These are phyloP conservation scores for Vulpes ferrilata DNA, from an alignment of 2,113 vertebrate genomes.

Conservation along the genomic window DNA sequence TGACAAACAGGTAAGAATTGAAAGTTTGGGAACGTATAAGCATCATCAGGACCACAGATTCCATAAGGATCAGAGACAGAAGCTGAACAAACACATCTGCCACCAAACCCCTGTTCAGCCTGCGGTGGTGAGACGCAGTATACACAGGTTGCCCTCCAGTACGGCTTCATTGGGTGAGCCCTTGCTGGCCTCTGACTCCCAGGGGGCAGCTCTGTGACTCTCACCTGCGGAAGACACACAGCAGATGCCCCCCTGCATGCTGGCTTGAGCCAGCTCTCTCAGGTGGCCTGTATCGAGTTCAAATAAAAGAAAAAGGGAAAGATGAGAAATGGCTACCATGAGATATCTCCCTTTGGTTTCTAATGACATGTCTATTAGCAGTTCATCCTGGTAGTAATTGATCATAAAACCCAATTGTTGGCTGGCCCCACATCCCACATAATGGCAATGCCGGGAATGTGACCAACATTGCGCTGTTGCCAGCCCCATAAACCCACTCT, in stretches of 20 bases:
- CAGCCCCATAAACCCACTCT: constrained; percentile 32
- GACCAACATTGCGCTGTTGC: not conserved
- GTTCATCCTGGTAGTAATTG: constrained; percentile 22
- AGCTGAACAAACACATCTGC: not conserved
- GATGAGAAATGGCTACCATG: not conserved
- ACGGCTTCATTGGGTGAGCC: accelerated
- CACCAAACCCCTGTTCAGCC: accelerated
- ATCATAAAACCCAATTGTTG: constrained; percentile 70
- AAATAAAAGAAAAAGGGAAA: not conserved
- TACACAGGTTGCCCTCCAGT: accelerated
- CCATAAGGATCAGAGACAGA: not conserved
- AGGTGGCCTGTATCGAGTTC: not conserved
- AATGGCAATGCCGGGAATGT: not conserved
- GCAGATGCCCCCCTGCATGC: accelerated
- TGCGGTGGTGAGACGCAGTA: accelerated
- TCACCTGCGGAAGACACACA: not conserved
- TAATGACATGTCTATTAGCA: constrained; percentile 56
- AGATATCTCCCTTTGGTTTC: constrained; percentile 67
- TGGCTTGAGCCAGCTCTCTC: not conserved
- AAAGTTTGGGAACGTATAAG: not conserved
- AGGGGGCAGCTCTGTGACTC: accelerated
- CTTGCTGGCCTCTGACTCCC: too few species aligned
- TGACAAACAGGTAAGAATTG: not conserved
- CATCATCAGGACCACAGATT: not conserved
- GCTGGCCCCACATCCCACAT: not conserved